Base-by-base conservation (phyloP, 2,888 invertebrate species). In the Ceratothoa steindachneri region DNA sequence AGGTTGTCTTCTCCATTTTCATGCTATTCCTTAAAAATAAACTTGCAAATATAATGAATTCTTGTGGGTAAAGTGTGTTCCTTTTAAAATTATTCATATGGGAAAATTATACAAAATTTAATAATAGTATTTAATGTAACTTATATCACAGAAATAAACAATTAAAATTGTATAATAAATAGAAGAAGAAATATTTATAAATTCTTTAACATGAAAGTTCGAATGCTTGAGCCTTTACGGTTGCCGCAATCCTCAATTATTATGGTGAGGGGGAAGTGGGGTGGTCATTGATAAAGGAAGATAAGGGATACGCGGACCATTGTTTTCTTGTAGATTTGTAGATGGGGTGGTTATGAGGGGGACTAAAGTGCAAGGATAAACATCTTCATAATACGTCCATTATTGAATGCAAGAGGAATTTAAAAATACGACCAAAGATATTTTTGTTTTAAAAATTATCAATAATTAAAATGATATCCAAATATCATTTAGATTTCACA, bases 91-190 rank as follows among this genome's bases (percentile, higher is more conserved):
- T 9, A 12, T 51, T 69, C 29, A 1, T 27, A 24, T 19, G 30
- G 55, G 31, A 29, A 64, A 75, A 75, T 51, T 31, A 69, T 41
- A 30, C 7, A 31, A n/a, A 60, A 64, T 64, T 60, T 77, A 77
- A 73, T 78, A 71, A 75, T 72, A 75, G 72, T 68, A 69, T 78
- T 78, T 78, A 78, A 78, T 78, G 78, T 78, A 78, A 78, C 75
- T 75, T 75, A 78, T 78, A 78, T 78, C 78, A 78, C 78, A 78
- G 78, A 78, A 78, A 78, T 69, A 78, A 78, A 78, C 78, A 75
- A 78, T 60, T 75, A 75, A 78, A 78, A 78, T 78, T 71, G 75
- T 73, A 77, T 71, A 71, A 66, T 71, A 51, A 71, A 71, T 71
- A 71, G 71, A 71, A 71, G 51, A 66, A 71, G 75, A 78, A 78